These are phyloP conservation scores for Stercorarius parasiticus DNA, from an alignment of 2,113 vertebrate species.

Conservation along the genomic window DNA sequence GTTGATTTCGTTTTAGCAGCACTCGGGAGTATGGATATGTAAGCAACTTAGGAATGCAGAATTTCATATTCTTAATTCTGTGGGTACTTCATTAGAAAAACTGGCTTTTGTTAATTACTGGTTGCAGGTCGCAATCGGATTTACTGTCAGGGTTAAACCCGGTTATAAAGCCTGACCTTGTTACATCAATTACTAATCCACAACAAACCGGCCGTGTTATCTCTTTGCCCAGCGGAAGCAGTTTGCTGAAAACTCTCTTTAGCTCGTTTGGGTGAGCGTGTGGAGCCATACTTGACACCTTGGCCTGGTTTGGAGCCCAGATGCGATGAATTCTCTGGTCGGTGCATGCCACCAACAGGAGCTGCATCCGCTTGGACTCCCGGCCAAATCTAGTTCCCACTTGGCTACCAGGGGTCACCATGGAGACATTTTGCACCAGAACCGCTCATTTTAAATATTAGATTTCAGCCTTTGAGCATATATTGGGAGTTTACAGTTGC, in stretches of 20 bases:
- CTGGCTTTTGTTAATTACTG: not conserved
- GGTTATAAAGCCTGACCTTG: not conserved
- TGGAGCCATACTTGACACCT: not conserved
- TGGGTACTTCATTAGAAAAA: not conserved
- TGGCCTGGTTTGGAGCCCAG: slow-evolving; percentile 54
- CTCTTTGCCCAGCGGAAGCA: not conserved
- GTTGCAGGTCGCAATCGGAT: not conserved
- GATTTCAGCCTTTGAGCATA: slow-evolving; percentile 74
- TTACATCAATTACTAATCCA: not conserved
- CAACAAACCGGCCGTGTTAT: not conserved
- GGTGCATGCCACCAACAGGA: slow-evolving; percentile 72
- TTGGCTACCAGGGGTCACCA: slow-evolving; percentile 71
- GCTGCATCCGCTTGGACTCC: slow-evolving; percentile 50
- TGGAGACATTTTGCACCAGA: slow-evolving; percentile 75
- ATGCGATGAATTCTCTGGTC: slow-evolving; percentile 70
- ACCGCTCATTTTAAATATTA: slow-evolving; percentile 70
- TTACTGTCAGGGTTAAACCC: not conserved
- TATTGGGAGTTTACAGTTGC: slow-evolving; percentile 73
- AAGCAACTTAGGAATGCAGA: not conserved
- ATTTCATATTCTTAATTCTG: not conserved
- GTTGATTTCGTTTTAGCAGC: not conserved
- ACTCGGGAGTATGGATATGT: not conserved
- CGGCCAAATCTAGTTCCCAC: slow-evolving; percentile 66
- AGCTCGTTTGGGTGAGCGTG: slow-evolving; percentile 1
- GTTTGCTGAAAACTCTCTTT: slow-evolving; percentile 53